Base-by-base conservation (phyloP, 2,888 invertebrate species). In the Norana najaformis region DNA sequence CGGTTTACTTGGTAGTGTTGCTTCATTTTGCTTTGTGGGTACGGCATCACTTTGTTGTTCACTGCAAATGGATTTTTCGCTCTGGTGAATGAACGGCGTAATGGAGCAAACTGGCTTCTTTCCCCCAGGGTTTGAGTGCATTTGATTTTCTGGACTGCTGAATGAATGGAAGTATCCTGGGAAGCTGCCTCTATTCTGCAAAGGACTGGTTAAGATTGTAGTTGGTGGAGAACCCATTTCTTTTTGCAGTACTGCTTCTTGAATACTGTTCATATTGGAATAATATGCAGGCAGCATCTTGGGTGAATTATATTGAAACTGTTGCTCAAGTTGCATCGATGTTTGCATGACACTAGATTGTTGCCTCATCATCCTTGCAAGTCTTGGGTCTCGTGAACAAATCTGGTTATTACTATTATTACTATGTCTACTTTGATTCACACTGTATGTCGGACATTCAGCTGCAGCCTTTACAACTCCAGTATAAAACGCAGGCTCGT, bases 151-250 rank as follows among this genome's bases (percentile, higher is more conserved):
- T 69, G 69, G 30, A 69, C n/a, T 69, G 69, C 69, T 69, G 69
- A 69, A 69, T 69, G 69, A 69, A n/a, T n/a, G 69, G n/a, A 69
- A 69, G 69, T 69, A 69, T n/a, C 69, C 69, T 30, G 69, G 69
- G n/a, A 69, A n/a, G 69, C 69, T n/a, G 69, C 69, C 69, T 69
- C 30, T 8, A 69, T 30, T n/a, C 69, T 30, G 69, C 8, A n/a
- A 30, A 30, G 69, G 69, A 69, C 69, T 47, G 20, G 47, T 47
- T 23, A 47, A 47, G 69, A 69, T n/a, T 69, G 69, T 8, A 69
- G 30, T 69, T n/a, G 3, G 69, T n/a, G 3, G 69, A 69, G n/a
- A 30, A 69, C 69, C 11, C 30, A 16, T 16, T n/a, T 69, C 69
- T 8, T 69, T 30, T 13, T 69, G 69, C n/a, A 69, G 69, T 69